Evolutionary conservation across 2,113 vertebrate genomes (phyloP), one percentile per base, ranked within the genome.

Genomic region (Eulemur macaco): DNA sequence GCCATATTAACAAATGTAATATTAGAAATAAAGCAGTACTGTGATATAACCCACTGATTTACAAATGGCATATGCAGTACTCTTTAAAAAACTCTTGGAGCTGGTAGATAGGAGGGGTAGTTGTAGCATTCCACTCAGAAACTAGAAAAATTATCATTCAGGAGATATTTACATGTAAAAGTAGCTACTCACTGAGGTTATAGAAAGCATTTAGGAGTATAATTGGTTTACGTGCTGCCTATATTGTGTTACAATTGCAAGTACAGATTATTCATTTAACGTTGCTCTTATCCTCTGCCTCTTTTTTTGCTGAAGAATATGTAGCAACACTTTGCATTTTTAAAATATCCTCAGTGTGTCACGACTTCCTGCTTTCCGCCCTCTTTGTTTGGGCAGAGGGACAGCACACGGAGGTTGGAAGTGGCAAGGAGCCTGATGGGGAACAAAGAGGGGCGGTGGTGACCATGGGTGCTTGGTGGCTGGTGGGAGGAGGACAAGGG

Each of bases 161-260:
- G 63, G 39, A 89, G 45, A 60, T 71, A 64, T n/a, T 96, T 83
- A 85, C 18, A 27, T 89, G 95, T 89, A 78, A 95, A 92, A 78
- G 80, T 60, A 90, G 42, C 63, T 93, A 86, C 73, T 69, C 39
- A 54, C 17, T 29, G 47, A 66, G 68, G 60, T 90, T 92, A 37
- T 45, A 89, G 80, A 56, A 92, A 86, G 39, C 27, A n/a, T 96
- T 93, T 84, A 83, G 27, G 18, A 42, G 5, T 42, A 21, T 74
- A 60, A 66, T 73, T 76, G 42, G 37, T 77, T 84, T 92, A 20
- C 63, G 11, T 84, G 27, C 76, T 39, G 29, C n/a, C 69, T 91
- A 37, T 64, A 34, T 42, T 64, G n/a, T 88, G 37, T 68, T 95
- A 39, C n/a, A 73, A 66, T 7, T 31, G 45, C 39, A 73, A 88